These are phyloP conservation scores for Crocallis elinguaria DNA, from an alignment of 2,888 invertebrate species.

Conservation along the genomic window DNA sequence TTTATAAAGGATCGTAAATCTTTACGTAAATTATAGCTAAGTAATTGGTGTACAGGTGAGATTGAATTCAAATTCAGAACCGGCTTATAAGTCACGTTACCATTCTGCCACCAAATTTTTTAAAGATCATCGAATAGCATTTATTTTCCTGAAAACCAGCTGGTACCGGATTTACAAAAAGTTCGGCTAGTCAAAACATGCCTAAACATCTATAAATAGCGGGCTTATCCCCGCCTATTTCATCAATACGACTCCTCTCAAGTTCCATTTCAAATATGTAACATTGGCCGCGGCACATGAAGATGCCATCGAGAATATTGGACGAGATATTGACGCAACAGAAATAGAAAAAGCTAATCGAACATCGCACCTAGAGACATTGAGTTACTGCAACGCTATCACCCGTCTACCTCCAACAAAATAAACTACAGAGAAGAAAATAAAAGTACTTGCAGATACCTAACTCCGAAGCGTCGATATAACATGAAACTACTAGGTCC, in stretches of 20 bases:
- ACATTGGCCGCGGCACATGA: slow-evolving; percentile 14
- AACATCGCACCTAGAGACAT: slow-evolving; percentile 53
- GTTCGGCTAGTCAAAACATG: not conserved
- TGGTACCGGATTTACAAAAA: no score
- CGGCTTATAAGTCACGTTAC: no score
- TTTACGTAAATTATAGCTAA: no score
- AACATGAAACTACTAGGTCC: slow-evolving; percentile 66
- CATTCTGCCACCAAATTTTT: no score
- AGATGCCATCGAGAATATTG: slow-evolving; percentile 35
- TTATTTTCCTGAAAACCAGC: no score
- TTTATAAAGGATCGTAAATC: no score
- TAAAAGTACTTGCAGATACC: slow-evolving; percentile 51
- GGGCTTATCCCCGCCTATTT: not conserved
- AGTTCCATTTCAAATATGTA: slow-evolving; percentile 2
- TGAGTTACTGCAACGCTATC: slow-evolving; percentile 56
- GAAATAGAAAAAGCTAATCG: slow-evolving; percentile 50
- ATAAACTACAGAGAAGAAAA: slow-evolving; percentile 62
- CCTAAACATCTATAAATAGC: not conserved
- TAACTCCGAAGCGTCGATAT: slow-evolving; percentile 67
- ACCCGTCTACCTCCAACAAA: slow-evolving; percentile 46
- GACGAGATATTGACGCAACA: slow-evolving; percentile 34
- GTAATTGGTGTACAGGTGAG: no score
- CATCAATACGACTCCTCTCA: not conserved
- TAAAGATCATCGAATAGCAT: no score
- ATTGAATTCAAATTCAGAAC: no score